Conservation (phyloP, 2,888 invertebrate species). For the Brachyptera risi region DNA sequence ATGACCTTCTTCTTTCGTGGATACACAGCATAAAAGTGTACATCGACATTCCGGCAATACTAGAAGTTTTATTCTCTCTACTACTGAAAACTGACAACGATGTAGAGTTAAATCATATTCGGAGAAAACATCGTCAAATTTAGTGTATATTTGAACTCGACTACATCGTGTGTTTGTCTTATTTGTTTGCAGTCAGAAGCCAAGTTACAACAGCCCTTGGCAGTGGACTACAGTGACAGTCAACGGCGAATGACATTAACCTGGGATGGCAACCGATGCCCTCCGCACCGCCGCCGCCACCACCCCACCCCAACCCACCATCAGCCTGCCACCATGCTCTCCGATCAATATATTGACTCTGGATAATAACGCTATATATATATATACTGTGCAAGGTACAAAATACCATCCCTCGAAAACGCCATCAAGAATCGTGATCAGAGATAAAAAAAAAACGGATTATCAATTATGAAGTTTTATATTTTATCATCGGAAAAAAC, state of each 20-base stretch:
- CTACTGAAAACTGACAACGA: too few relatives aligned
- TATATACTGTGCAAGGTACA: conserved; percentile 5
- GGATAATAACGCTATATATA: too few relatives aligned
- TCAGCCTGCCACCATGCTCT: background rate
- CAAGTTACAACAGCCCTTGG: conserved; percentile 33
- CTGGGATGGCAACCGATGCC: background rate
- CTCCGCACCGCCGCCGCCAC: background rate
- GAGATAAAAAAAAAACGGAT: too few relatives aligned
- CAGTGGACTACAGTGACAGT: conserved; percentile 34
- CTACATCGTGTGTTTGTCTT: background rate
- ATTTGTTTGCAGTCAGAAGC: conserved; percentile 31
- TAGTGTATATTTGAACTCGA: too few relatives aligned
- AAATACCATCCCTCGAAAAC: background rate
- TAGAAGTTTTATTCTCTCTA: too few relatives aligned
- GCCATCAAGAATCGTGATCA: background rate
- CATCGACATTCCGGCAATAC: too few relatives aligned
- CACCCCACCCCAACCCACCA: background rate
- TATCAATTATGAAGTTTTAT: too few relatives aligned
- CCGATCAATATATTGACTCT: background rate
- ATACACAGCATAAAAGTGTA: too few relatives aligned
- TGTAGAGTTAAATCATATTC: too few relatives aligned
- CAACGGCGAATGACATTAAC: conserved; percentile 30
- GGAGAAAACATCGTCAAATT: too few relatives aligned
- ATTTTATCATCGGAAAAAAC: too few relatives aligned
- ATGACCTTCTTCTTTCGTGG: too few relatives aligned